Evolutionary conservation across 2,113 vertebrate genomes (phyloP).

Genomic region (Nyctereutes procyonoides): DNA sequence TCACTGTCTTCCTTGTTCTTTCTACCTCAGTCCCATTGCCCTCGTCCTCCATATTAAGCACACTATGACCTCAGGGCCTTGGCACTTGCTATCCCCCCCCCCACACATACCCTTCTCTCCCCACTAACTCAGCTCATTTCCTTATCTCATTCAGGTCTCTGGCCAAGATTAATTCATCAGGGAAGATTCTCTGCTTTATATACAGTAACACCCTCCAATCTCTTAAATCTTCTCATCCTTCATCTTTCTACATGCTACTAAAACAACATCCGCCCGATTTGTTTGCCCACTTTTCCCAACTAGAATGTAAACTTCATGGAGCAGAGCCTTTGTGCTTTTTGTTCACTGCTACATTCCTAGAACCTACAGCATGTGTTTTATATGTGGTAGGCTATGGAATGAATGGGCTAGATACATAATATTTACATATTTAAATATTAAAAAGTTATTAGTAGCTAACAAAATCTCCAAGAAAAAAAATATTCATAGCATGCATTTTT

Average conservation of each 20-base stretch:
- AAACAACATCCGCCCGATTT: neutral
- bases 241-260: neutral
- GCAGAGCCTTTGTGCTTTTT: neutral
- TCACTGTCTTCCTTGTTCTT: neutral
- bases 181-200: neutral
- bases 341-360: neutral
- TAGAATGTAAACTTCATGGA: neutral
- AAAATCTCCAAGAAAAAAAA: constrained; percentile 6
- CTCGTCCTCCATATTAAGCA: neutral
- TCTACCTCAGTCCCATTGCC: no score
- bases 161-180: neutral
- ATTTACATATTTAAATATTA: neutral
- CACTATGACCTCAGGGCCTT: neutral
- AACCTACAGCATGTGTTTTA: neutral
- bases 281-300: neutral
- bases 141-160: neutral
- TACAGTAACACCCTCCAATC: neutral
- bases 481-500: neutral
- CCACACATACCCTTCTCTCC: neutral
- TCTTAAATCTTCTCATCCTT: neutral
- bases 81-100: neutral
- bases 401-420: neutral
- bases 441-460: neutral
- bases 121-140: neutral
- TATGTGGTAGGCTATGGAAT: neutral